phyloP scores from a whole-genome alignment of 2,888 invertebrate species.

The Acrobasis suavella region DNA sequence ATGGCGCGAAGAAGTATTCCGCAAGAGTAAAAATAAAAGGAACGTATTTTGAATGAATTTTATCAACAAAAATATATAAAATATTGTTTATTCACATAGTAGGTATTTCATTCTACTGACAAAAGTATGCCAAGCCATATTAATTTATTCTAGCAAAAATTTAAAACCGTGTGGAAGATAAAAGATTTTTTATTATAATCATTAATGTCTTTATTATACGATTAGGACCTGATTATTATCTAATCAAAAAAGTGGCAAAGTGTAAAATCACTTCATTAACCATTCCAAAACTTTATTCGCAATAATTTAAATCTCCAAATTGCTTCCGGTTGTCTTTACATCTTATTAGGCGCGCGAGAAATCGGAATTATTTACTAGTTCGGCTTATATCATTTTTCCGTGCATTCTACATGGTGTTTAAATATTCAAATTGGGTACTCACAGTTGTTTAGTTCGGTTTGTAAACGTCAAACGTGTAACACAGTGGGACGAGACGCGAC shows the following conservation, averaged over 20 bases:
- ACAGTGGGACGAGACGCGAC: slow-evolving; percentile 55
- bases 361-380: not conserved
- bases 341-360: not conserved
- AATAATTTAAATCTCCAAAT: not conserved
- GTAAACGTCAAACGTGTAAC: slow-evolving; percentile 61
- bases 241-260: not conserved
- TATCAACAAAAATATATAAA: no score
- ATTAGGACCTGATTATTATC: not conserved
- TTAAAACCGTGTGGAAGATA: not conserved
- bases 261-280: not conserved
- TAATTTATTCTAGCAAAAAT: not conserved
- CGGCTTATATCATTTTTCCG: not conserved
- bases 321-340: not conserved
- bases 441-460: slow-evolving; percentile 59
- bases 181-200: not conserved
- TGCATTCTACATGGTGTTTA: not conserved
- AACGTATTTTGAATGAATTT: no score
- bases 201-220: not conserved
- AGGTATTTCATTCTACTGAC: no score
- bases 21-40: no score
- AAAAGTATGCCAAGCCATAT: not conserved
- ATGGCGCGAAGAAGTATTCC: no score
- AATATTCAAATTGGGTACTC: slow-evolving; percentile 67
- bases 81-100: no score
- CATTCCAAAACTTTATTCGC: not conserved